These are phyloP conservation scores for Sinosuthora webbiana DNA, from an alignment of 2,113 vertebrate species.

Conservation along the genomic window DNA sequence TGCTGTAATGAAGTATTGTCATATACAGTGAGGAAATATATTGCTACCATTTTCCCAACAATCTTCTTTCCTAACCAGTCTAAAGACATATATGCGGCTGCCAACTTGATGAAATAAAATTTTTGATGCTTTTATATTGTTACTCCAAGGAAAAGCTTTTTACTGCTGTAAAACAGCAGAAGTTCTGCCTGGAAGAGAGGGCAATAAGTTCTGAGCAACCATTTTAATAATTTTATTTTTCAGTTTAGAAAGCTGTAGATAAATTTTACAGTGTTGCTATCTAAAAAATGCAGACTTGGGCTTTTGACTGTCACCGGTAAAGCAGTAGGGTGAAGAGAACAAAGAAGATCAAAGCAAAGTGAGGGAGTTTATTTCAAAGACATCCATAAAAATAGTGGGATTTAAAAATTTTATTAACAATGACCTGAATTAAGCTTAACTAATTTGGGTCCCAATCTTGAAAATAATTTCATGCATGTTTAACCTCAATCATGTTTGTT, in stretches of 20 bases:
- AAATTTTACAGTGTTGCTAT: neutral
- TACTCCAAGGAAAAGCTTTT: neutral
- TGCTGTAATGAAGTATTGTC: neutral
- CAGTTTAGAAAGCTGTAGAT: neutral
- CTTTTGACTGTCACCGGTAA: neutral
- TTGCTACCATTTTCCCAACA: neutral
- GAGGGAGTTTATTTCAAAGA: conserved; percentile 31
- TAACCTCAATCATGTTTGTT: conserved; percentile 14
- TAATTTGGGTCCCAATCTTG: conserved; percentile 29
- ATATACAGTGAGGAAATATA: neutral
- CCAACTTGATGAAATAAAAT: neutral
- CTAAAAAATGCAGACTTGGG: conserved; percentile 14
- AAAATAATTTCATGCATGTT: conserved; percentile 37
- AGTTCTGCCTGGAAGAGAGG: neutral
- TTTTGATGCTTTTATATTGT: conserved; percentile 9
- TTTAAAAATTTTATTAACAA: conserved; percentile 46
- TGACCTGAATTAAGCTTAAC: conserved; percentile 32
- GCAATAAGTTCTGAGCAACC: neutral
- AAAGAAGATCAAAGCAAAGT: conserved; percentile 30
- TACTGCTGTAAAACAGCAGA: neutral
- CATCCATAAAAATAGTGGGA: neutral
- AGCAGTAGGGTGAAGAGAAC: conserved; percentile 6
- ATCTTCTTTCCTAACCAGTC: neutral
- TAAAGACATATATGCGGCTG: neutral
- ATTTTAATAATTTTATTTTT: conserved; percentile 27